Percentiles rank a stretch among this genome's conserved stretches.
Conservation (phyloP, 2,888 invertebrate species). For the Siphonodentalium dalli region DNA sequence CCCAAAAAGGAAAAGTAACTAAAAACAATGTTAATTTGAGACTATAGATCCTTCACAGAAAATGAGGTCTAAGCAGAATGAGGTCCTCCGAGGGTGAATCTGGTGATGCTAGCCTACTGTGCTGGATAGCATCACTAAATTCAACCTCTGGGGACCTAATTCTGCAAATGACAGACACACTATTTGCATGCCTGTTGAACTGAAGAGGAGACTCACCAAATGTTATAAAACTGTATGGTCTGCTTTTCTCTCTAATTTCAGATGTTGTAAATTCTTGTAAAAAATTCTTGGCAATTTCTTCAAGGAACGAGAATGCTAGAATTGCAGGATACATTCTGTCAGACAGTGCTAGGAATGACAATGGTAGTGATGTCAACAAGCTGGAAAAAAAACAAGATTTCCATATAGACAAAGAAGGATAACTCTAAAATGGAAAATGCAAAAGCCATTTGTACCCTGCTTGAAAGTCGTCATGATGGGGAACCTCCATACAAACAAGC, state of each 20-base stretch:
- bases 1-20: too few species aligned
- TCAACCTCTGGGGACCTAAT: too few species aligned
- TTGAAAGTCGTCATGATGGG: neutral
- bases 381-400: conserved; percentile 34
- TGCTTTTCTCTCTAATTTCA: conserved; percentile 56
- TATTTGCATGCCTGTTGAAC: too few species aligned
- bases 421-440: neutral
- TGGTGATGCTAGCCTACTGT: too few species aligned
- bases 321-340: conserved; percentile 65
- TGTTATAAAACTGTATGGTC: conserved; percentile 67
- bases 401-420: neutral
- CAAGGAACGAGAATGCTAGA: conserved; percentile 66
- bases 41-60: too few species aligned
- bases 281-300: conserved; percentile 66
- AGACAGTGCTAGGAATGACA: conserved; percentile 64
- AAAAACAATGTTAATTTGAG: too few species aligned
- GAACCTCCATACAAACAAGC: neutral
- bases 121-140: too few species aligned
- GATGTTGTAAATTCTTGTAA: conserved; percentile 59
- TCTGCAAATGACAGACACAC: too few species aligned
- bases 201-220: conserved; percentile 66
- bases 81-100: too few species aligned
- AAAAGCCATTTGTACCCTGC: neutral
- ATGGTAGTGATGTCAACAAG: conserved; percentile 61
- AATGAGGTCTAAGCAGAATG: too few species aligned